These are phyloP conservation scores for Drosophila murphyi DNA, from an alignment of 1,140 invertebrate genomes.

Conservation along the genomic window DNA sequence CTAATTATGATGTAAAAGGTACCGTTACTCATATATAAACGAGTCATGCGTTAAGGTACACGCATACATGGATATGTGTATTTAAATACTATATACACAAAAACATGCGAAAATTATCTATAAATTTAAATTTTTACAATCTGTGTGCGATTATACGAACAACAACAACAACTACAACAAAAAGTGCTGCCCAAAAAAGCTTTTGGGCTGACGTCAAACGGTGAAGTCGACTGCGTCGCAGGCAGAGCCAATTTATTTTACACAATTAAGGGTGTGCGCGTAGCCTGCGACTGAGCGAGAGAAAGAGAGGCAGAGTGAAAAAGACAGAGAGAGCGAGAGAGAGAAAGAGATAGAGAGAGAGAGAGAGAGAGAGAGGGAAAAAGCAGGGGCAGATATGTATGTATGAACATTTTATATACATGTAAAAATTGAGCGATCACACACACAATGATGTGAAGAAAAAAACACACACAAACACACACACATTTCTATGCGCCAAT, in stretches of 20 bases:
- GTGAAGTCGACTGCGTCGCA: slow-evolving; percentile 35
- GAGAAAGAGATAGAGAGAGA: not conserved
- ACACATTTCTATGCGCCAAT: slow-evolving; percentile 76
- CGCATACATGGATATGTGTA: slow-evolving; percentile 20
- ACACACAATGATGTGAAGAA: slow-evolving; percentile 46
- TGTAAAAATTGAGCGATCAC: slow-evolving; percentile 51
- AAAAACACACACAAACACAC: not conserved
- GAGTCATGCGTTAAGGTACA: slow-evolving; percentile 10
- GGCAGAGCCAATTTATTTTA: slow-evolving; percentile 79
- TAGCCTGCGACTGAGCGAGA: slow-evolving; percentile 36
- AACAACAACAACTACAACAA: slow-evolving; percentile 49
- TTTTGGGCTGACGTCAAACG: slow-evolving; percentile 78
- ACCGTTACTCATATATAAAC: slow-evolving; percentile 7
- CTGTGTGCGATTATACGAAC: slow-evolving; percentile 73
- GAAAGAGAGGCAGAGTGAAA: slow-evolving; percentile 1
- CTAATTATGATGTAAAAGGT: slow-evolving; percentile 28
- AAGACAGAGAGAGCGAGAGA: not conserved
- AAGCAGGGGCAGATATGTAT: slow-evolving; percentile 49
- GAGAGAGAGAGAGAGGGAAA: slow-evolving; percentile 14
- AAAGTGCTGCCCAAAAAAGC: slow-evolving; percentile 72
- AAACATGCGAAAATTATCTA: slow-evolving; percentile 82
- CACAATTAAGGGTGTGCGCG: slow-evolving; percentile 80
- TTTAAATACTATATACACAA: slow-evolving; percentile 22
- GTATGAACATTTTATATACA: slow-evolving; percentile 10
- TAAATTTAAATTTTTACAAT: slow-evolving; percentile 83